Percentiles rank a stretch among this genome's conserved stretches.
These are phyloP conservation scores for Protosalanx chinensis DNA, from an alignment of 2,797 vertebrate species.

Conservation along the genomic window DNA sequence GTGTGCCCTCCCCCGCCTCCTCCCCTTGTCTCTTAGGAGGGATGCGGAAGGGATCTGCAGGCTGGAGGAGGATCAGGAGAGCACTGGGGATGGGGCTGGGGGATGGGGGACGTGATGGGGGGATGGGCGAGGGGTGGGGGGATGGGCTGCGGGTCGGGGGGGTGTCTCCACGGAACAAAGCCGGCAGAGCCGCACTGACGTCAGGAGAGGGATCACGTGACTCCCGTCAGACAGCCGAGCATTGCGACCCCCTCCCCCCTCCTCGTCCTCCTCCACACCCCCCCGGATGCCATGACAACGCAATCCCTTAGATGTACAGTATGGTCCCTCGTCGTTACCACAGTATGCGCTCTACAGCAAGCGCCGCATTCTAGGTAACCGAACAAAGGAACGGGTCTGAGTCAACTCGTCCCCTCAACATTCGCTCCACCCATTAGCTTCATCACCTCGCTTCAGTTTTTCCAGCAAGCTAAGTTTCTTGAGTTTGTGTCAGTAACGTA, in stretches of 20 bases:
- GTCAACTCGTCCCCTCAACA: background rate
- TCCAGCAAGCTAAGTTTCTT: background rate
- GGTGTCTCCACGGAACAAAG: slow-evolving; percentile 10
- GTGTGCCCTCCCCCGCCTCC: slow-evolving; percentile 23
- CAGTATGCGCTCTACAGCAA: background rate
- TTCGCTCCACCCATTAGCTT: background rate
- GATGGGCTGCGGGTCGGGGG: background rate
- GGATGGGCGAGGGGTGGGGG: background rate
- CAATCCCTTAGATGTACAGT: slow-evolving; percentile 10
- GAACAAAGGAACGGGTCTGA: background rate
- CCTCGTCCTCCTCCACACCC: slow-evolving; percentile 12
- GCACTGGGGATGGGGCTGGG: background rate
- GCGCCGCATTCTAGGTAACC: background rate
- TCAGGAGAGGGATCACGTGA: slow-evolving; percentile 19
- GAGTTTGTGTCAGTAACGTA: background rate
- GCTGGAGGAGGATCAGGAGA: background rate
- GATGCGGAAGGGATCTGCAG: background rate
- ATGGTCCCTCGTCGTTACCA: background rate
- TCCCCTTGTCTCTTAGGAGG: background rate
- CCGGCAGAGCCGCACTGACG: slow-evolving; percentile 1
- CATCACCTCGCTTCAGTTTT: background rate
- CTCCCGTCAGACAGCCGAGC: slow-evolving; percentile 31
- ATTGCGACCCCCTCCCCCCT: slow-evolving; percentile 15
- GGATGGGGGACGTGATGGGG: background rate
- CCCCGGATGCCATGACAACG: slow-evolving; percentile 41